Percentiles rank a stretch among this genome's conserved stretches.
phyloP scores from a whole-genome alignment of 2,113 vertebrate genomes.

The Atlantisia rogersi region DNA sequence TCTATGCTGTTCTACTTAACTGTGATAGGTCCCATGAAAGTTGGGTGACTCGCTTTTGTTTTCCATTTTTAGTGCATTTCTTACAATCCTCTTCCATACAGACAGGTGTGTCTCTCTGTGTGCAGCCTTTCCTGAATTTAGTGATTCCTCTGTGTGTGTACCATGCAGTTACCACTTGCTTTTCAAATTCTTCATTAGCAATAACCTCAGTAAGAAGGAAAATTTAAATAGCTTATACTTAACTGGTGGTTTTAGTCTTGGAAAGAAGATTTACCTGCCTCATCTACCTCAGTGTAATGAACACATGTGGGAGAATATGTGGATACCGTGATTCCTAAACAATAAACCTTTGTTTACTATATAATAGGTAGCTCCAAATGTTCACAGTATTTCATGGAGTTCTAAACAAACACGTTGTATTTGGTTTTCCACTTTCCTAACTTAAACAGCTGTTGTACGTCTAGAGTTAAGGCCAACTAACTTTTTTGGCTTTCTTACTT shows the following conservation, averaged over 20 bases:
- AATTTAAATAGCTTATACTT: not conserved
- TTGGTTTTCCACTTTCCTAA: not conserved
- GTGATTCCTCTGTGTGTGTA: not conserved
- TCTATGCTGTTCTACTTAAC: not conserved
- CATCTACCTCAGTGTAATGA: not conserved
- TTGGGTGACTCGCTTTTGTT: not conserved
- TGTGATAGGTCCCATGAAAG: not conserved
- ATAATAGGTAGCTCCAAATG: not conserved
- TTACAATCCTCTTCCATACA: not conserved
- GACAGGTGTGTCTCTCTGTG: not conserved
- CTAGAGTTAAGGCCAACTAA: not conserved
- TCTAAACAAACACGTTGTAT: not conserved
- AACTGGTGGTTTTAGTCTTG: not conserved
- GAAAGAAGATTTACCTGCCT: not conserved
- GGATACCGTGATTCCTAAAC: not conserved
- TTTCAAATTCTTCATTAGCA: not conserved
- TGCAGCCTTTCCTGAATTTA: not conserved
- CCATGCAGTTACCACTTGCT: not conserved
- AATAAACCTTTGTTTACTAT: not conserved
- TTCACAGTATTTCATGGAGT: not conserved
- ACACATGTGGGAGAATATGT: not conserved
- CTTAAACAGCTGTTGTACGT: not conserved
- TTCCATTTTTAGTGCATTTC: not conserved
- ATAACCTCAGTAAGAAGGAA: not conserved
- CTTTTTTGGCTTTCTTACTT: not conserved